These are phyloP conservation scores for Plecotus auritus DNA, from an alignment of 2,113 vertebrate species.

Conservation along the genomic window DNA sequence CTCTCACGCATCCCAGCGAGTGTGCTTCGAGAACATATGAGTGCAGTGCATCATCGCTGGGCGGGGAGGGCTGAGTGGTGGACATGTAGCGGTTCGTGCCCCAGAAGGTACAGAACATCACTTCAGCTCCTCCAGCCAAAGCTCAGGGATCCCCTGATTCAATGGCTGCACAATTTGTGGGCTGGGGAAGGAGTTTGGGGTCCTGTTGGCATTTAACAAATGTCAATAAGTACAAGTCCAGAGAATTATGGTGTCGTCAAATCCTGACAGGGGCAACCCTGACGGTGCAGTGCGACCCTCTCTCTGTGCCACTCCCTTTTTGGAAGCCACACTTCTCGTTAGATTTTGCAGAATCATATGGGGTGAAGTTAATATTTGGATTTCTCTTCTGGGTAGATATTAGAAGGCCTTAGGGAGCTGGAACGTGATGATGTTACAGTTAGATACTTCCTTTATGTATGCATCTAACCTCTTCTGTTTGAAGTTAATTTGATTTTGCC, in stretches of 20 bases:
- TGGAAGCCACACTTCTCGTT: background rate
- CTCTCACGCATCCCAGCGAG: background rate
- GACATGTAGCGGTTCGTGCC: background rate
- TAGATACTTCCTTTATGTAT: conserved; percentile 41
- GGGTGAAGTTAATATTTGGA: conserved; percentile 45
- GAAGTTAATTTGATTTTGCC: conserved; percentile 69
- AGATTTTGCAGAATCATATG: conserved; percentile 32
- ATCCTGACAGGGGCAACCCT: background rate
- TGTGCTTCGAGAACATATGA: background rate
- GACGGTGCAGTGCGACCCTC: background rate
- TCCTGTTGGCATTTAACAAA: background rate
- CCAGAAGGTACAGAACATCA: background rate
- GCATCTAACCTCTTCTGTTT: conserved; percentile 45
- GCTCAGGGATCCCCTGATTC: background rate
- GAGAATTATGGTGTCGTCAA: background rate
- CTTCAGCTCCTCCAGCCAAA: background rate
- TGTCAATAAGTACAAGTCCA: background rate
- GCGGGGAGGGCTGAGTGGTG: background rate
- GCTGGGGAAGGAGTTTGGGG: background rate
- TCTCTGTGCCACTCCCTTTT: background rate
- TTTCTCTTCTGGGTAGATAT: conserved; percentile 20
- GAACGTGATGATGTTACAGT: conserved; percentile 2
- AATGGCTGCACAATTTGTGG: background rate
- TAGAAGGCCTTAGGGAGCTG: conserved; percentile 27
- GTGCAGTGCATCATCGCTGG: background rate